phyloP scores from a whole-genome alignment of 53 echinoderm and acorn worm genomes.

The Mesocentrotus franciscanus region DNA sequence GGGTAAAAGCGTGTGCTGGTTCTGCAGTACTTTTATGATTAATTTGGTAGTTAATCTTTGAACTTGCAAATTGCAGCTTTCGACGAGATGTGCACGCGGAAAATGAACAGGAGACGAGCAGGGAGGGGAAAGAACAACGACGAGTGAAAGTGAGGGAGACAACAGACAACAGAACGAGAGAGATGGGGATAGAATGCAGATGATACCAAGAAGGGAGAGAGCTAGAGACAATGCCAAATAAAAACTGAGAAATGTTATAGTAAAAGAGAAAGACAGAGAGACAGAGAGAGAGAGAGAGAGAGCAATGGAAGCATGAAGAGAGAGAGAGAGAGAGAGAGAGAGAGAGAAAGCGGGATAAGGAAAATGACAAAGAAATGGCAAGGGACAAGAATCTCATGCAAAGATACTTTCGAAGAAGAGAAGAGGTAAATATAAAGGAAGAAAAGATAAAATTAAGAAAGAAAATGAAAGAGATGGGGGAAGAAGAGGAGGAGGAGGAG shows the following conservation, averaged over 20 bases:
- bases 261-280: neutral
- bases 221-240: neutral
- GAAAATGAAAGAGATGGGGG: neutral
- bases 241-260: neutral
- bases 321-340: neutral
- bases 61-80: neutral
- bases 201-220: neutral
- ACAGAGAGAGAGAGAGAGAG: neutral
- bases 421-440: neutral
- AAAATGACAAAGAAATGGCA: neutral
- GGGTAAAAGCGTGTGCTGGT: neutral
- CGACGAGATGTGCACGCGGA: neutral
- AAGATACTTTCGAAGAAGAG: neutral
- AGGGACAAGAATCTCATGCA: neutral
- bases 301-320: neutral
- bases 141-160: neutral
- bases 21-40: neutral
- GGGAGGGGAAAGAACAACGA: neutral
- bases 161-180: too few species aligned
- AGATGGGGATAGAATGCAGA: neutral
- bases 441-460: neutral
- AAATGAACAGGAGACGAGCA: neutral
- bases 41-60: neutral
- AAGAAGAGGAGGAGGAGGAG: neutral
- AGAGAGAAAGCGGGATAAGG: neutral